Evolutionary conservation across 2,113 vertebrate species (phyloP).

Genomic region (Dolichotis patagonum): DNA sequence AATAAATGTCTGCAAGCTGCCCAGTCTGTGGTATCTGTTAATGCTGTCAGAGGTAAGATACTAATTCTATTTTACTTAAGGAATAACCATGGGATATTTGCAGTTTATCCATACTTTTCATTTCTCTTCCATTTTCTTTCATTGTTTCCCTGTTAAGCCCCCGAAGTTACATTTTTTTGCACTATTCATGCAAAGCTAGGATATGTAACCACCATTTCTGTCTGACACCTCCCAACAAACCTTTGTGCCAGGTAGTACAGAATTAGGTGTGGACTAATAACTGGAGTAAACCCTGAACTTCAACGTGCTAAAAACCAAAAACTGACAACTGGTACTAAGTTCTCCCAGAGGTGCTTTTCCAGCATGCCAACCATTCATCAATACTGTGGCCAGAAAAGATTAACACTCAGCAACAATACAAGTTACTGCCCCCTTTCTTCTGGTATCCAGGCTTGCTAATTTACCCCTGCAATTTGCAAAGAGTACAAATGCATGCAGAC

Average conservation of each 20-base stretch:
- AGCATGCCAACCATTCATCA: neutral
- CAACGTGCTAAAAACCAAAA: neutral
- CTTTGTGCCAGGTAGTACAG: neutral
- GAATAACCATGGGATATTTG: neutral
- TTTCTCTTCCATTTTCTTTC: neutral
- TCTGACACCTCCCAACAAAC: neutral
- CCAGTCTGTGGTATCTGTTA: neutral
- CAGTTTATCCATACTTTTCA: neutral
- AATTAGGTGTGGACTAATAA: constrained; percentile 29
- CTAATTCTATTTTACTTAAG: constrained; percentile 42
- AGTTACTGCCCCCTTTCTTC: neutral
- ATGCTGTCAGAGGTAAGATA: neutral
- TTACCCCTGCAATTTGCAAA: neutral
- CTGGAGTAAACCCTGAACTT: neutral
- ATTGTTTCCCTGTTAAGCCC: neutral
- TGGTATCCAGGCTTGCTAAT: neutral
- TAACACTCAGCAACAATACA: neutral
- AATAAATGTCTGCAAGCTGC: neutral
- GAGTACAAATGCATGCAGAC: neutral
- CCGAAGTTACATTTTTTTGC: neutral
- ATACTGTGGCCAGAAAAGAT: neutral
- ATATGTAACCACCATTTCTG: neutral
- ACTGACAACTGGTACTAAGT: neutral
- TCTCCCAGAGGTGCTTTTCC: constrained; percentile 2
- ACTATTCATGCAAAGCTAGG: neutral